phyloP scores from a whole-genome alignment of 2,888 invertebrate genomes.

The Archaeoteleia sp. region DNA sequence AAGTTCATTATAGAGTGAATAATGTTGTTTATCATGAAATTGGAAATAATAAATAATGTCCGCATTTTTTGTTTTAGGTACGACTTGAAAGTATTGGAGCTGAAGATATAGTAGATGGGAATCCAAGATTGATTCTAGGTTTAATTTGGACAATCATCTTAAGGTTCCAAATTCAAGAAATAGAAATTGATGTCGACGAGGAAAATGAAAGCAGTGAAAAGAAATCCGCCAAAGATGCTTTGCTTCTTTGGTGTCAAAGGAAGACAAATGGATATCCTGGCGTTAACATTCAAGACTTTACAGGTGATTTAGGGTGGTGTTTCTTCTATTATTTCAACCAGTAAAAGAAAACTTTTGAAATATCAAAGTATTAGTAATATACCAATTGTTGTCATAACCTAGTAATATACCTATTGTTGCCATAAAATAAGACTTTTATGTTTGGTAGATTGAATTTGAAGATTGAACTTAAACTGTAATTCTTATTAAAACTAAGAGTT shows the following conservation, averaged over 20 bases:
- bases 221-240: slow-evolving; percentile 98
- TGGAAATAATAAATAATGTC: too few species aligned
- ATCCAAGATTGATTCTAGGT: slow-evolving; percentile 96
- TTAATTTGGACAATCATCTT: slow-evolving; percentile 99
- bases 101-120: slow-evolving; percentile 99
- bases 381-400: too few species aligned
- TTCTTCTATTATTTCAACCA: slow-evolving; percentile 1
- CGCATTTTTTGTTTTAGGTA: slow-evolving; percentile 81
- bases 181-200: slow-evolving; percentile 97
- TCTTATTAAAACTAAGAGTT: too few species aligned
- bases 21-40: too few species aligned
- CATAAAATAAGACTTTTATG: too few species aligned
- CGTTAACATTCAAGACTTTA: slow-evolving; percentile 92
- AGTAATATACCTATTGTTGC: too few species aligned
- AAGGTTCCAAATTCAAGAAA: slow-evolving; percentile 99
- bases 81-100: slow-evolving; percentile 98
- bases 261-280: slow-evolving; percentile 96
- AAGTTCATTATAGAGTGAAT: too few species aligned
- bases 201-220: slow-evolving; percentile 98
- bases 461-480: too few species aligned
- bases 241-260: slow-evolving; percentile 98
- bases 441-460: too few species aligned
- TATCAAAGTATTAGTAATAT: too few species aligned
- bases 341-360: too few species aligned
- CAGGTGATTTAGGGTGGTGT: too few species aligned